Conservation (phyloP, 1,140 invertebrate genomes). For the Ceratina australensis region DNA sequence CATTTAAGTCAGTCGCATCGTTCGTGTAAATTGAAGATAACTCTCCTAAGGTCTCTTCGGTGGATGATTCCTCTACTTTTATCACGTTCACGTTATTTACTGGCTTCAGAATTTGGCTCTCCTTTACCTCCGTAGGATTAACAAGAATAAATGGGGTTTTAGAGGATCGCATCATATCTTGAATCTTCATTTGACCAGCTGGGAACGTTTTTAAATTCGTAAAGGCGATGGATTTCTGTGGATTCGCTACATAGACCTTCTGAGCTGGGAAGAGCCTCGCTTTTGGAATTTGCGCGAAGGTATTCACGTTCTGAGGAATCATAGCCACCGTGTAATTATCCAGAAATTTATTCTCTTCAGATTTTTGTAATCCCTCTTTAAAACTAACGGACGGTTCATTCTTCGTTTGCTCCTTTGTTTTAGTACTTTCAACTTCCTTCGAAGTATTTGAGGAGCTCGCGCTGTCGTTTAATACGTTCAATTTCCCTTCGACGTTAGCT, state of each 20-base stretch:
- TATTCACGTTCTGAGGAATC: constrained; percentile 14
- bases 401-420: not conserved
- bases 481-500: constrained; percentile 47
- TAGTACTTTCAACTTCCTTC: not conserved
- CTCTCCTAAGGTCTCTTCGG: constrained; percentile 59
- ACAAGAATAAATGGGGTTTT: constrained; percentile 54
- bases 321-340: constrained; percentile 16
- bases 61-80: constrained; percentile 47
- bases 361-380: constrained; percentile 26
- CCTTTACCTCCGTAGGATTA: constrained; percentile 14
- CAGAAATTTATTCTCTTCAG: constrained; percentile 17
- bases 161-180: constrained; percentile 34
- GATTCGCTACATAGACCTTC: constrained; percentile 37
- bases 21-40: constrained; percentile 63
- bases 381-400: not conserved
- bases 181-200: constrained; percentile 46
- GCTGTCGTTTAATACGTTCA: not conserved
- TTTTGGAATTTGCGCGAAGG: not conserved
- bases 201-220: constrained; percentile 28
- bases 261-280: constrained; percentile 6
- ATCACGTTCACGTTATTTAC: not conserved
- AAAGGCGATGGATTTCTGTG: constrained; percentile 41
- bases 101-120: not conserved
- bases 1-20: not conserved
- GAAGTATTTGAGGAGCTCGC: not conserved